These are phyloP conservation scores for Stenodema calcarata DNA, from an alignment of 2,888 invertebrate genomes.

Conservation along the genomic window DNA sequence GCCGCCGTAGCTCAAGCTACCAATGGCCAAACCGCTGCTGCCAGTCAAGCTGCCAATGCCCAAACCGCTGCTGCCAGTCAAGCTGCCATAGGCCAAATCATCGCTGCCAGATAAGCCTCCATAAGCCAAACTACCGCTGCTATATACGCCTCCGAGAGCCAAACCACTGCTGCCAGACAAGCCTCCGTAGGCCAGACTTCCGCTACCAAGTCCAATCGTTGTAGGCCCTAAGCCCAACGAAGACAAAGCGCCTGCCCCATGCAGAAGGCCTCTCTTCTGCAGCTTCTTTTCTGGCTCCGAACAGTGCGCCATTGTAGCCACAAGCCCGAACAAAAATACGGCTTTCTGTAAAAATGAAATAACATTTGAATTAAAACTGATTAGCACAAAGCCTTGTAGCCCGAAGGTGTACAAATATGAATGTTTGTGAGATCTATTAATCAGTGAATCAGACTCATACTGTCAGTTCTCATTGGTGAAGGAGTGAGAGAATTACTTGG, in stretches of 20 bases:
- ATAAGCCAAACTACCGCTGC: neutral
- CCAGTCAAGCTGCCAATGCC: neutral
- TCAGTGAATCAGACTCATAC: no score
- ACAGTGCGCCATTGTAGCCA: neutral
- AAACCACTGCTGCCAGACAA: neutral
- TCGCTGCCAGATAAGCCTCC: neutral
- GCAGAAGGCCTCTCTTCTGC: slow-evolving; percentile 42
- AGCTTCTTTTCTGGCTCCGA: slow-evolving; percentile 2
- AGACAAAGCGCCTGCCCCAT: neutral
- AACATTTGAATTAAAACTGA: neutral
- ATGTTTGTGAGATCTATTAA: no score
- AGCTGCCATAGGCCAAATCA: neutral
- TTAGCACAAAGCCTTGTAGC: no score
- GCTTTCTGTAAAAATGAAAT: neutral
- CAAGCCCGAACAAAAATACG: neutral
- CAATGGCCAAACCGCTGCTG: neutral
- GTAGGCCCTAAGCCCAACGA: neutral
- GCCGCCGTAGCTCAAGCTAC: neutral
- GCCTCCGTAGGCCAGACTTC: neutral
- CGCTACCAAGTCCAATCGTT: neutral
- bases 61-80: neutral
- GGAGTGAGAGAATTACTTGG: no score
- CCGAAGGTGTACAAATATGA: no score
- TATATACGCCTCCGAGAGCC: neutral
- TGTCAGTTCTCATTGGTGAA: no score